These are phyloP conservation scores for Acanthochromis polyacanthus DNA, from an alignment of 2,113 vertebrate genomes.

Conservation along the genomic window DNA sequence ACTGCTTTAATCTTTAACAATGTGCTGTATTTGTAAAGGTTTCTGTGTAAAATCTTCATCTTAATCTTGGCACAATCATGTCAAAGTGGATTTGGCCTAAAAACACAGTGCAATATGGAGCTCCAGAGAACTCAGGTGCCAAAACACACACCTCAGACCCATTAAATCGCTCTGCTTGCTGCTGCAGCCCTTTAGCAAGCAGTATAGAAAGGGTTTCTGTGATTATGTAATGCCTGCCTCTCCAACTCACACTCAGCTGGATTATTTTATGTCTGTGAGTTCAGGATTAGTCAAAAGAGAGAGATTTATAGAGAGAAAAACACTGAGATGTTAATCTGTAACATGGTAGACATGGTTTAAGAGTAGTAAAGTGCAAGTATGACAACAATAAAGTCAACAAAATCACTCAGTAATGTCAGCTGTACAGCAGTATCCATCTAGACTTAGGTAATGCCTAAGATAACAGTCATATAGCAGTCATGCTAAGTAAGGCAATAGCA, in stretches of 20 bases:
- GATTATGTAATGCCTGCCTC: background rate
- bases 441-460: slow-evolving; percentile 4
- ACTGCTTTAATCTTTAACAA: no score
- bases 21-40: no score
- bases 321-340: background rate
- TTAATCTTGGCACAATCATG: background rate
- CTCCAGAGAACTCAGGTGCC: background rate
- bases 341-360: background rate
- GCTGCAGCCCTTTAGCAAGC: background rate
- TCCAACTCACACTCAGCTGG: background rate
- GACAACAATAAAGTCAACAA: background rate
- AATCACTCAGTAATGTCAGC: no score
- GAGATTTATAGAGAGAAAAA: background rate
- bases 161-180: background rate
- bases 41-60: background rate
- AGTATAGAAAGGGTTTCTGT: background rate
- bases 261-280: background rate
- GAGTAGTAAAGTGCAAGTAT: background rate
- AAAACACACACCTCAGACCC: background rate
- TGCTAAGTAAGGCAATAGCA: background rate
- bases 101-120: background rate
- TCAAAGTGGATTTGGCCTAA: background rate
- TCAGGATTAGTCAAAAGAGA: background rate
- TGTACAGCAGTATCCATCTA: background rate
- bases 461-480: slow-evolving; percentile 12